These are phyloP conservation scores for Cydia strobilella DNA, from an alignment of 1,140 invertebrate species.

Conservation along the genomic window DNA sequence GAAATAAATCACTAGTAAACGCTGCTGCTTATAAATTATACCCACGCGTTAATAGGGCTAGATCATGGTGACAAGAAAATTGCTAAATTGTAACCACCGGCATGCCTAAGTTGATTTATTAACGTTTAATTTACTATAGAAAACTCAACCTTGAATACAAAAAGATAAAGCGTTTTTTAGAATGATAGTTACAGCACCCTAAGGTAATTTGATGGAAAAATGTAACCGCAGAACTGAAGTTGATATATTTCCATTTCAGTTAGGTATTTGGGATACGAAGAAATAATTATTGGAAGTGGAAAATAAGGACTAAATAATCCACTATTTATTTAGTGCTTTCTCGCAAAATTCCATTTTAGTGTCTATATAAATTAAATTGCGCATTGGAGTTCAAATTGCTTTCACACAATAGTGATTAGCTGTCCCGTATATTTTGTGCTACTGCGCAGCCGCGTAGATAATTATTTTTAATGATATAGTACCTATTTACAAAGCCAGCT, in stretches of 20 bases:
- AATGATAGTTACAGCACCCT: neutral
- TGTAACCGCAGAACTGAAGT: constrained; percentile 58
- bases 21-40: constrained; percentile 38
- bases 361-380: neutral
- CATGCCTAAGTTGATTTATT: constrained; percentile 63
- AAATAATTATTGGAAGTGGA: constrained; percentile 41
- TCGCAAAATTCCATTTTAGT: neutral
- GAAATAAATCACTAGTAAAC: constrained; percentile 15
- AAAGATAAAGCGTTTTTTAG: constrained; percentile 39
- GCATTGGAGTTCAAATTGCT: neutral
- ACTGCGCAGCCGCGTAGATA: neutral
- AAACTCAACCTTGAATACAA: constrained; percentile 42
- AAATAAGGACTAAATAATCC: too few relatives aligned
- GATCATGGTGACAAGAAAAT: constrained; percentile 70
- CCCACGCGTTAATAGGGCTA: constrained; percentile 50
- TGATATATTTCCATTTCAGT: constrained; percentile 57
- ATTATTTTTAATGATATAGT: neutral
- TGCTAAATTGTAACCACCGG: constrained; percentile 65
- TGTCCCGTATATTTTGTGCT: constrained; percentile 13
- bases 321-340: constrained; percentile 5
- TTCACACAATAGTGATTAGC: constrained; percentile 14
- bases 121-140: constrained; percentile 24
- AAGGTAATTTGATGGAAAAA: constrained; percentile 54
- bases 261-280: constrained; percentile 45
- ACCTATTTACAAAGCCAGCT: neutral